phyloP scores from a whole-genome alignment of 2,113 vertebrate species.

The Procavia capensis region DNA sequence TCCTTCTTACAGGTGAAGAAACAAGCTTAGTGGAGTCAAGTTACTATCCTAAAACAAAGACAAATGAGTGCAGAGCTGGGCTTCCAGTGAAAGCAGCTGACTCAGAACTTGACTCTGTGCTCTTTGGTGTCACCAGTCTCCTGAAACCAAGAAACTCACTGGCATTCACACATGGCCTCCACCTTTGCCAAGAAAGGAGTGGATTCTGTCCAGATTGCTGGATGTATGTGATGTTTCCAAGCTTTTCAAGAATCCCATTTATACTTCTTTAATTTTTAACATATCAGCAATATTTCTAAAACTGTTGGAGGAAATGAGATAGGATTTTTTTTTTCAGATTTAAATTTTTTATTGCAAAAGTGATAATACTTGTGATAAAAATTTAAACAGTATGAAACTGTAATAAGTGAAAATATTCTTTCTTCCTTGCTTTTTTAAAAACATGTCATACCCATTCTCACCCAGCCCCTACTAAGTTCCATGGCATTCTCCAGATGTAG shows the following conservation, averaged over 20 bases:
- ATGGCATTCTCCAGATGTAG: background rate
- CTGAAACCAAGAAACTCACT: background rate
- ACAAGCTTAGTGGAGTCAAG: background rate
- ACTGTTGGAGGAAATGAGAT: constrained; percentile 18
- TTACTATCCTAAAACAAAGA: background rate
- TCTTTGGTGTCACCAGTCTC: background rate
- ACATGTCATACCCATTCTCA: background rate
- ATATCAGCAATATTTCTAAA: constrained; percentile 13
- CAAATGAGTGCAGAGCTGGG: accelerated
- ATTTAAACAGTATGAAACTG: constrained; percentile 7
- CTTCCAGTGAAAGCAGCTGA: background rate
- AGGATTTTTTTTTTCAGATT: background rate
- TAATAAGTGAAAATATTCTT: background rate
- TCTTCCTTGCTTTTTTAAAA: background rate
- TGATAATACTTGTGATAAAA: constrained; percentile 45
- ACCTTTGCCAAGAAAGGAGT: background rate
- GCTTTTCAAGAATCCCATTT: background rate
- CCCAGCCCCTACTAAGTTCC: background rate
- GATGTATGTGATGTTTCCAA: background rate
- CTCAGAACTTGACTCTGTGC: background rate
- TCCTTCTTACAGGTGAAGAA: background rate
- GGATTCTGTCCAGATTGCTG: background rate
- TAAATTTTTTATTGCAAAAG: constrained; percentile 6
- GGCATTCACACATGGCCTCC: background rate
- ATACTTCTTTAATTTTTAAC: background rate